Evolutionary conservation across 2,888 invertebrate species (phyloP).

Genomic region (Andrena bicolor): DNA sequence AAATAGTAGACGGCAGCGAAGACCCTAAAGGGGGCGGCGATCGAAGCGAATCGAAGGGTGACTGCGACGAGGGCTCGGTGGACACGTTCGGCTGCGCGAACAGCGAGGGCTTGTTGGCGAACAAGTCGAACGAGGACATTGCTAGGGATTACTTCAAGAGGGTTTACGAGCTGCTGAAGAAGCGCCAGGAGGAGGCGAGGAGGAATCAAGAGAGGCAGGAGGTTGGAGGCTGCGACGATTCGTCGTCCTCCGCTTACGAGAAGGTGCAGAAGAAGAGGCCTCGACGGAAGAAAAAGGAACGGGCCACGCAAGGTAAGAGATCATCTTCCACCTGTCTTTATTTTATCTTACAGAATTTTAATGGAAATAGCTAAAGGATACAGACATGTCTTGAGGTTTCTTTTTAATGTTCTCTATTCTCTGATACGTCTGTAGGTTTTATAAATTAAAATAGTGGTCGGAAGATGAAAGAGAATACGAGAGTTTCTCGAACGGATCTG

Average conservation of each 20-base stretch:
- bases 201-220: constrained; percentile 56
- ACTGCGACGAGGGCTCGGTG: constrained; percentile 9
- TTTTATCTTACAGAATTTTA: not conserved
- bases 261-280: constrained; percentile 71
- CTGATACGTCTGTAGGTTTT: too few species aligned
- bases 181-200: constrained; percentile 70
- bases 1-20: constrained; percentile 79
- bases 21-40: constrained; percentile 40
- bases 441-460: too few species aligned
- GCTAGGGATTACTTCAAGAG: constrained; percentile 81
- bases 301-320: constrained; percentile 60
- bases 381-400: too few species aligned
- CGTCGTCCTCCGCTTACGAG: constrained; percentile 77
- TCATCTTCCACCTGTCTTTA: not conserved
- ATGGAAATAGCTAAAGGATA: not conserved
- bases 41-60: constrained; percentile 41
- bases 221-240: constrained; percentile 71
- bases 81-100: constrained; percentile 44
- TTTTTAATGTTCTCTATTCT: too few species aligned
- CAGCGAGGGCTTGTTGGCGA: constrained; percentile 53
- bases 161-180: constrained; percentile 81
- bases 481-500: too few species aligned
- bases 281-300: constrained; percentile 72
- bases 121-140: constrained; percentile 77
- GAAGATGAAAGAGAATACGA: too few species aligned